phyloP scores from a whole-genome alignment of 2,888 invertebrate species.

The Drosophila multiciliata region DNA sequence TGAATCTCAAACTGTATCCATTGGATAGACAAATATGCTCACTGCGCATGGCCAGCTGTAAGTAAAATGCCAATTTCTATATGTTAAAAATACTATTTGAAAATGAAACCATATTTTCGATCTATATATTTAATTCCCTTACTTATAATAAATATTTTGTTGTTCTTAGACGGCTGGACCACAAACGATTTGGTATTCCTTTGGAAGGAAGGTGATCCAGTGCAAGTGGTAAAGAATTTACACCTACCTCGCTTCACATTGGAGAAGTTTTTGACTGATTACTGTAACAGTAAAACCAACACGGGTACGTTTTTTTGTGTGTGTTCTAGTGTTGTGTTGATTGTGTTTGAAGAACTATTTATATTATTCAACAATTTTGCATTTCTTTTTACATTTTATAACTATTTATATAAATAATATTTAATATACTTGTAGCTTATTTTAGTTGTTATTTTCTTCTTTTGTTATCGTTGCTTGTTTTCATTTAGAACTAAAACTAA shows the following conservation, averaged over 20 bases:
- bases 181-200: conserved; percentile 97
- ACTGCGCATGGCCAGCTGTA: conserved; percentile 98
- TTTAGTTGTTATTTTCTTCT: conserved; percentile 14
- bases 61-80: conserved; percentile 86
- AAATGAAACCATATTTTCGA: not conserved
- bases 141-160: not conserved
- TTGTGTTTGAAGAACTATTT: conserved; percentile 40
- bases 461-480: not conserved
- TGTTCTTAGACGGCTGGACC: conserved; percentile 95
- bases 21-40: conserved; percentile 98
- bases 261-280: conserved; percentile 97
- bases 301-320: conserved; percentile 89
- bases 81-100: not conserved
- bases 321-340: conserved; percentile 42
- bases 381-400: conserved; percentile 13
- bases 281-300: conserved; percentile 98
- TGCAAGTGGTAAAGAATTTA: conserved; percentile 97
- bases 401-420: not conserved
- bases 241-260: conserved; percentile 97
- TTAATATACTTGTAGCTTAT: conserved; percentile 9
- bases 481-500: conserved; percentile 2
- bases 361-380: conserved; percentile 11
- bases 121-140: not conserved
- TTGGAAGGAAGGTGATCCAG: conserved; percentile 98
- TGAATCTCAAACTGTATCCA: conserved; percentile 98